Conservation (phyloP, 35 echinoderm and acorn worm genomes). For the Ophioderma brevispina region DNA sequence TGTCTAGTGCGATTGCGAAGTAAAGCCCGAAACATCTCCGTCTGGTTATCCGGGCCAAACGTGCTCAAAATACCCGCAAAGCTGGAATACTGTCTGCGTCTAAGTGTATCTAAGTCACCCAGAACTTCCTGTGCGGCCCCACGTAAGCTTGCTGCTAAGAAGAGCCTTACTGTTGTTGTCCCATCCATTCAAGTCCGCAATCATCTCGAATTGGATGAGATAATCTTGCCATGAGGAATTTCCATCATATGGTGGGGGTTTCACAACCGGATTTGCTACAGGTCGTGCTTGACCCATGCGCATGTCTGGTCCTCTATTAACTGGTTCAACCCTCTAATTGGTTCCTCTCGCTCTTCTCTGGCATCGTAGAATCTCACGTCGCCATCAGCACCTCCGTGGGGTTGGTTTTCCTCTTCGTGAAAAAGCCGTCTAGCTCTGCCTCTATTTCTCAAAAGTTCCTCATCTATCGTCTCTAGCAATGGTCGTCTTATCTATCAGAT, state of each 20-base stretch:
- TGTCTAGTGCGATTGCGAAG: neutral
- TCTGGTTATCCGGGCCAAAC: constrained; percentile 3
- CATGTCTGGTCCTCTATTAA: too few species aligned
- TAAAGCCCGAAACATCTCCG: neutral
- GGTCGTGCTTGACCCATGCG: too few species aligned
- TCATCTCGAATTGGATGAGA: constrained; percentile 34
- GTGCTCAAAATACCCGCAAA: neutral
- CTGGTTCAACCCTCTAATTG: too few species aligned
- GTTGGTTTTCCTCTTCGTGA: too few species aligned
- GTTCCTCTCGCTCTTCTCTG: too few species aligned
- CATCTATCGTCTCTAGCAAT: too few species aligned
- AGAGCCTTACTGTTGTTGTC: constrained; percentile 1
- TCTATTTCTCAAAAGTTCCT: too few species aligned
- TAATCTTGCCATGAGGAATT: constrained; percentile 38
- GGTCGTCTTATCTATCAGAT: too few species aligned
- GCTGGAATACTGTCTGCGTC: neutral
- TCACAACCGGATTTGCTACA: too few species aligned
- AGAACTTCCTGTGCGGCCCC: constrained; percentile 33
- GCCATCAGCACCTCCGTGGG: too few species aligned
- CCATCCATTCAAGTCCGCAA: constrained; percentile 59
- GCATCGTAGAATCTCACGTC: too few species aligned
- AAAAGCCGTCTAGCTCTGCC: too few species aligned
- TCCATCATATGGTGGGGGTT: constrained; percentile 38
- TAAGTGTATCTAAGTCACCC: constrained; percentile 29
- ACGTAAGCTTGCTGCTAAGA: constrained; percentile 32